Conservation (phyloP, 2,797 vertebrate genomes). For the Acipenser oxyrinchus region DNA sequence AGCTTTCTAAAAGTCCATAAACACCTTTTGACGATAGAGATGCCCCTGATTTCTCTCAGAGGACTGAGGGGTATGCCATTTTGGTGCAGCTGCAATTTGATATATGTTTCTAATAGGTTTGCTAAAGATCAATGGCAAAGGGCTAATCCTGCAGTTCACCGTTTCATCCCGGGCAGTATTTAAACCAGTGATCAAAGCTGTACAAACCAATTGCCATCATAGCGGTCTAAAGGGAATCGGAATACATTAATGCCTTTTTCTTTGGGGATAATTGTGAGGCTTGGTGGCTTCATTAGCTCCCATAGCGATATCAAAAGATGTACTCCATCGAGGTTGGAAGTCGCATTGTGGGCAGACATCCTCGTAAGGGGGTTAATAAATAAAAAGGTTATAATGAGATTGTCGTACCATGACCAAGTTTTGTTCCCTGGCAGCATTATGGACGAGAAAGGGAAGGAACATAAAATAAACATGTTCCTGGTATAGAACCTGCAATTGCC, state of each 20-base stretch:
- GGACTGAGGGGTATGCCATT: background rate
- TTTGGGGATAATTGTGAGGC: constrained; percentile 75
- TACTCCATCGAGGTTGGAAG: constrained; percentile 70
- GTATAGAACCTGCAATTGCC: constrained; percentile 58
- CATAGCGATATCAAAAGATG: constrained; percentile 75
- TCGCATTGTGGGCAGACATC: constrained; percentile 74
- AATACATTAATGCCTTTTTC: constrained; percentile 73
- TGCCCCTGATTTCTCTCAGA: background rate
- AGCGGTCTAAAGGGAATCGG: constrained; percentile 62
- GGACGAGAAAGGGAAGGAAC: constrained; percentile 41
- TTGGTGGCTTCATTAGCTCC: constrained; percentile 77
- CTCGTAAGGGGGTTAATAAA: constrained; percentile 75
- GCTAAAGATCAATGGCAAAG: constrained; percentile 43
- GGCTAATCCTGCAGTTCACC: constrained; percentile 56
- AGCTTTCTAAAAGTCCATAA: too few relatives aligned
- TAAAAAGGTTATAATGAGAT: constrained; percentile 92
- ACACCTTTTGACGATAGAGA: too few relatives aligned
- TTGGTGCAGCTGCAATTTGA: constrained; percentile 13
- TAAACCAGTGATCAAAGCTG: constrained; percentile 75
- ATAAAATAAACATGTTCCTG: constrained; percentile 69
- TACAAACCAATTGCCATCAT: constrained; percentile 75
- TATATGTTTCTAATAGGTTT: constrained; percentile 9
- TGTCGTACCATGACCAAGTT: constrained; percentile 85
- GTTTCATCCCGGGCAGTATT: constrained; percentile 59
- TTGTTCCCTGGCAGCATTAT: constrained; percentile 45